Evolutionary conservation across 2,888 invertebrate genomes (phyloP), one percentile per base, ranked within the genome.

Genomic region (Petrolisthes cinctipes): DNA sequence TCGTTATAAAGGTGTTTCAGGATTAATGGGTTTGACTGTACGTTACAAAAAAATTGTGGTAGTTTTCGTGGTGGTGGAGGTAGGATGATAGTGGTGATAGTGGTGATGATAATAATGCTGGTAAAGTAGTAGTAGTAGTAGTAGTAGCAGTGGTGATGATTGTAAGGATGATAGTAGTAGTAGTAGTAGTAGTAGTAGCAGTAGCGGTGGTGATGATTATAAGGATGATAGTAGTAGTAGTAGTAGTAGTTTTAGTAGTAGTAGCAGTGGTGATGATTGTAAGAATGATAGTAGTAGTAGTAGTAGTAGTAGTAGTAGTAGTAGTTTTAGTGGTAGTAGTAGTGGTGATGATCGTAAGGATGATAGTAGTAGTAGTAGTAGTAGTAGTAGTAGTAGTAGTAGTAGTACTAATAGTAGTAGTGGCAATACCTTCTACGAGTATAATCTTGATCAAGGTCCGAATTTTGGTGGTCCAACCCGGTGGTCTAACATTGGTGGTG

Each of bases 181-280:
- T 82, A 82, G 68, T 82, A 82, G 68, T 82, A 82, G 68, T 82
- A 82, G 68, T 61, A 82, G 68, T 37, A 37, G n/a, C n/a, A n/a
- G n/a, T n/a, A n/a, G n/a, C 6, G 6, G 61, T 6, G 61, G 61
- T 61, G 61, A 61, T 61, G 61, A 61, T 61, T 6, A 61, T 61
- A 14, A 61, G 14, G 14, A 9, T 61, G 14, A 61, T 61, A 61
- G 6, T 61, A 61, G 14, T 61, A 14, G 14, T 61, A 9, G 61
- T 61, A 61, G 14, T 61, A 14, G 14, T 61, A 14, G 14, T 61
- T 6, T 9, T 61, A 14, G 14, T 61, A 61, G 14, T 61, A 61
- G 14, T 61, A 61, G 14, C 14, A 61, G 14, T 61, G 14, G 14
- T 61, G 14, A 61, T 61, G 14, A 61, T 61, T 9, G 14, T 61